Evolutionary conservation across 2,113 vertebrate species (phyloP).

Genomic region (Stegostoma tigrinum): DNA sequence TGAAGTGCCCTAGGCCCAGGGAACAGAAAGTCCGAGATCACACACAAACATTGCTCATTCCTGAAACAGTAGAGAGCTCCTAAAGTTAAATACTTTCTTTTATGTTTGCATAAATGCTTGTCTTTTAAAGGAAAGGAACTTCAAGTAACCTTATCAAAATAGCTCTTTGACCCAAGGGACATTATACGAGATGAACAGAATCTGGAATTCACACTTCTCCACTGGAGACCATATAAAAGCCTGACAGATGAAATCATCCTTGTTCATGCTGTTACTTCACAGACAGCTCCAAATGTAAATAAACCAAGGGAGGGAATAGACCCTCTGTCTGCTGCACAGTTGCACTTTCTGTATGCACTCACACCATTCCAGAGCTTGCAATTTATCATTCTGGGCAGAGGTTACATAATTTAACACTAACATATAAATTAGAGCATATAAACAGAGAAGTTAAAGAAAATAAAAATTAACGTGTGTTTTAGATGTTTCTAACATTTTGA

Average conservation of each 20-base stretch:
- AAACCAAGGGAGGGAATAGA: slow-evolving; percentile 1
- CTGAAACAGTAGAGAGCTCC: not conserved
- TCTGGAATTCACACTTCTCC: slow-evolving; percentile 21
- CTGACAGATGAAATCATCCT: slow-evolving; percentile 31
- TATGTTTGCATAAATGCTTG: not conserved
- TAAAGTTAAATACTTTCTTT: not conserved
- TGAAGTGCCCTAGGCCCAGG: not conserved
- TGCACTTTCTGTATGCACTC: not conserved
- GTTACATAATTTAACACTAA: not conserved
- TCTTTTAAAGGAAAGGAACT: slow-evolving; percentile 7
- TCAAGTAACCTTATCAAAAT: slow-evolving; percentile 34
- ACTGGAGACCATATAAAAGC: slow-evolving; percentile 21
- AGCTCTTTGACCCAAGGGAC: slow-evolving; percentile 16
- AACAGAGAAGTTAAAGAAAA: not conserved
- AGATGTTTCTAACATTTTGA: not conserved
- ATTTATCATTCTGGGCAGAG: slow-evolving; percentile 11
- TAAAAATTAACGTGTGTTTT: not conserved
- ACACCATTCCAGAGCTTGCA: not conserved
- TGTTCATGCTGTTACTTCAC: not conserved
- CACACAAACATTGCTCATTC: not conserved
- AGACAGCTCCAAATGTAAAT: slow-evolving; percentile 23
- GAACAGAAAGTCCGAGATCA: not conserved
- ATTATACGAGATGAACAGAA: slow-evolving; percentile 17
- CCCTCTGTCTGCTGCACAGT: not conserved
- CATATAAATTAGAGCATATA: not conserved